Conservation (phyloP, 2,888 invertebrate genomes). For the Chymomyza amoena region DNA sequence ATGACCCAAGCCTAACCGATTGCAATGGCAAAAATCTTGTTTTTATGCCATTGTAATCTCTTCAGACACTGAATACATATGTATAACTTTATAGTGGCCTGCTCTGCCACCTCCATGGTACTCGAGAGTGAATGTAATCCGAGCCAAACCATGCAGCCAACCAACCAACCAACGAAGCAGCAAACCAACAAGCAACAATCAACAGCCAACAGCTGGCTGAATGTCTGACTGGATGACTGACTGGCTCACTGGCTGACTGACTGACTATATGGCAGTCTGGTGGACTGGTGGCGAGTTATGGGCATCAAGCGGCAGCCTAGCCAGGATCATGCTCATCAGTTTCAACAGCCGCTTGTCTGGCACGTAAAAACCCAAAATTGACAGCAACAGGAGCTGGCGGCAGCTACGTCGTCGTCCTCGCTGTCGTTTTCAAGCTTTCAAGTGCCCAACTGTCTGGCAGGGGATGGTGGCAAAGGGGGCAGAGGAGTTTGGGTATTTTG, state of each 20-base stretch:
- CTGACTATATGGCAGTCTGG: constrained; percentile 6
- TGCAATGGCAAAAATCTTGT: neutral
- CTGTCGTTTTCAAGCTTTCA: constrained; percentile 42
- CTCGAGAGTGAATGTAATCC: neutral
- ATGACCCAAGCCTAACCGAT: neutral
- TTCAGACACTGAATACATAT: neutral
- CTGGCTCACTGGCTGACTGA: neutral
- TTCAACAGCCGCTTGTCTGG: constrained; percentile 39
- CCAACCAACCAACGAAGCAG: neutral
- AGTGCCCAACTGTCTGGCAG: constrained; percentile 63
- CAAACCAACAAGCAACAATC: neutral
- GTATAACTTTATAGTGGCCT: neutral
- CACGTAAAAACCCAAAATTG: constrained; percentile 49
- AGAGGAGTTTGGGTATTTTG: constrained; percentile 17
- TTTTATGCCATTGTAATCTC: neutral
- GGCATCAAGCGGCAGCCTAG: constrained; percentile 22
- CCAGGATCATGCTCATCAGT: constrained; percentile 31
- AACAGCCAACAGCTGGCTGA: neutral
- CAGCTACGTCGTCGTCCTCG: neutral
- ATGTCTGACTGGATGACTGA: neutral
- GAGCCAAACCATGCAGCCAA: neutral
- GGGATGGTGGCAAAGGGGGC: neutral
- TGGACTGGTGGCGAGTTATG: constrained; percentile 36
- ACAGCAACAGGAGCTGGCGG: constrained; percentile 61
- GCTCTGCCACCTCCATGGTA: neutral